Evolutionary conservation across 2,888 invertebrate genomes (phyloP).

Genomic region (Rotaria magnacalcarata): DNA sequence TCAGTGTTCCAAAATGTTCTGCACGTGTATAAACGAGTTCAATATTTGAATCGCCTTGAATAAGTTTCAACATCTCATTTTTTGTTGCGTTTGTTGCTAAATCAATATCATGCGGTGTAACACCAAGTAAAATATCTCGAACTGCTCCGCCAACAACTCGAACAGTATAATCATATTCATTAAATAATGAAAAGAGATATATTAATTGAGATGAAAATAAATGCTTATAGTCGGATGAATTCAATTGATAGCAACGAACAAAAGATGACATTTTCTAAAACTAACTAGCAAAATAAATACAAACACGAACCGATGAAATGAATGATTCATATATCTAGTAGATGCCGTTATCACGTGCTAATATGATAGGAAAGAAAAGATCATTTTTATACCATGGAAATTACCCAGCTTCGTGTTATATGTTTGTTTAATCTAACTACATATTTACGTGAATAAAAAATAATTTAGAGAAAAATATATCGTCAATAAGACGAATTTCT

Average conservation of each 20-base stretch:
- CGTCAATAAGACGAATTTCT: too few relatives aligned
- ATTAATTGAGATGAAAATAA: not conserved
- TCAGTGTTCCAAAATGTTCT: not conserved
- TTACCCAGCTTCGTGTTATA: too few relatives aligned
- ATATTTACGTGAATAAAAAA: too few relatives aligned
- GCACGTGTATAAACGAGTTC: slow-evolving; percentile 4
- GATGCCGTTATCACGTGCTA: too few relatives aligned
- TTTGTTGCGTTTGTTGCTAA: slow-evolving; percentile 97
- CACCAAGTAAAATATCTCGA: slow-evolving; percentile 63
- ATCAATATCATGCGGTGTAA: slow-evolving; percentile 73
- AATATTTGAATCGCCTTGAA: slow-evolving; percentile 5
- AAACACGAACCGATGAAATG: not conserved
- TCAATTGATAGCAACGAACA: not conserved
- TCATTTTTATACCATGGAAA: too few relatives aligned
- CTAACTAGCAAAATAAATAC: not conserved
- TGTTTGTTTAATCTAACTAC: too few relatives aligned
- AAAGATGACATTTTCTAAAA: not conserved
- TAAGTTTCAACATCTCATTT: slow-evolving; percentile 69
- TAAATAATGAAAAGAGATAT: not conserved
- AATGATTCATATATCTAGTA: too few relatives aligned
- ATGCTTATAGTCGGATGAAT: not conserved
- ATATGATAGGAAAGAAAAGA: too few relatives aligned
- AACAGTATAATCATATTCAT: slow-evolving; percentile 66
- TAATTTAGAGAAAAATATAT: too few relatives aligned
- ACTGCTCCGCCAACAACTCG: slow-evolving; percentile 95